Percentiles rank a stretch among this genome's conserved stretches.
These are phyloP conservation scores for Yasuhikotakia modesta DNA, from an alignment of 2,797 vertebrate genomes.

Conservation along the genomic window DNA sequence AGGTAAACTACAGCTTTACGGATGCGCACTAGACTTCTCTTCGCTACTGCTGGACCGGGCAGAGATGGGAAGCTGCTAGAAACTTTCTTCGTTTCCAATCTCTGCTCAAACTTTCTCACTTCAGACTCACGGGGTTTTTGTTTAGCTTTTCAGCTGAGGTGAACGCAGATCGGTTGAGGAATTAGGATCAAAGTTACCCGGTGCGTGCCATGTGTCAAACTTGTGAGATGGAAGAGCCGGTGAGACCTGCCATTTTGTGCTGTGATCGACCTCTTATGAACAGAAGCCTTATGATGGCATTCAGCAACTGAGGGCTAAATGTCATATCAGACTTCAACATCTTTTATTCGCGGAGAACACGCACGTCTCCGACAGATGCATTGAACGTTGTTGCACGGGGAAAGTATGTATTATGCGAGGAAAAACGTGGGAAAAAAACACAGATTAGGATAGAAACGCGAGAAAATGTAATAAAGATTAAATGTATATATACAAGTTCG, in stretches of 20 bases:
- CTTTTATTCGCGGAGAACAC: slow-evolving; percentile 58
- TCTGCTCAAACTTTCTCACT: slow-evolving; percentile 67
- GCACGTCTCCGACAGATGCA: slow-evolving; percentile 55
- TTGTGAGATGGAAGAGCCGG: slow-evolving; percentile 83
- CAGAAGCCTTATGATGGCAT: slow-evolving; percentile 77
- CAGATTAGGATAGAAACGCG: slow-evolving; percentile 48
- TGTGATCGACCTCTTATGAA: slow-evolving; percentile 84
- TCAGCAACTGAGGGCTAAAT: slow-evolving; percentile 75
- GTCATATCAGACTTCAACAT: slow-evolving; percentile 72
- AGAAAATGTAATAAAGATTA: slow-evolving; percentile 50
- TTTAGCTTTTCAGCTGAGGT: slow-evolving; percentile 58
- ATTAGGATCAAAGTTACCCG: slow-evolving; percentile 75
- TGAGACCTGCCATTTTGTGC: slow-evolving; percentile 96
- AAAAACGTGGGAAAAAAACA: slow-evolving; percentile 50
- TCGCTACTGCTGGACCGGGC: slow-evolving; percentile 43
- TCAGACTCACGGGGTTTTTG: slow-evolving; percentile 55
- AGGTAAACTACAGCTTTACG: slow-evolving; percentile 23
- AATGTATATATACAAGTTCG: slow-evolving; percentile 18
- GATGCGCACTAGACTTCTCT: slow-evolving; percentile 38
- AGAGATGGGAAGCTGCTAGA: slow-evolving; percentile 44
- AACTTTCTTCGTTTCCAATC: slow-evolving; percentile 63
- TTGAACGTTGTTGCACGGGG: slow-evolving; percentile 52
- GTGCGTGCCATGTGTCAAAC: slow-evolving; percentile 80
- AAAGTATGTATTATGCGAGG: slow-evolving; percentile 49
- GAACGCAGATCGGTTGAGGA: slow-evolving; percentile 53